Base-by-base conservation (phyloP, 2,888 invertebrate genomes). In the Harpagoxenus sublaevis region DNA sequence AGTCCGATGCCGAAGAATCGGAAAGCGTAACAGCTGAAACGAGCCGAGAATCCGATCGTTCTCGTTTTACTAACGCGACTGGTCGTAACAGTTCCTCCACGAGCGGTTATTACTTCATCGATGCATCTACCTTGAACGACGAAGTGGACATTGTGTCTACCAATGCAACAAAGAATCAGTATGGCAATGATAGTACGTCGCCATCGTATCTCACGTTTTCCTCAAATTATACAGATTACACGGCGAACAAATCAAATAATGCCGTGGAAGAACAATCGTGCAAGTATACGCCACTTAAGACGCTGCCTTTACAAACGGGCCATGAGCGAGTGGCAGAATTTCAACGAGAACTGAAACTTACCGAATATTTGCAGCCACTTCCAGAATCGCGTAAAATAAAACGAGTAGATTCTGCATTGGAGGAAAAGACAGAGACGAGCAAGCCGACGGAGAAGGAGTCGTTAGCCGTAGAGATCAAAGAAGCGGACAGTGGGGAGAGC, bases 71-170 rank as follows among this genome's bases (percentile, higher is more conserved):
- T 65, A 89, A 92, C 63, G 45, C 75, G n/a, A 78, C 74, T 31
- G 84, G 87, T 6, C 91, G 86, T 60, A 91, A 90, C 66, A 92
- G 89, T 90, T 92, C 89, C 84, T 94, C 91, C 93, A 95, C 92
- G 89, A 96, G 90, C 89, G 96, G 93, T 95, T 96, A 97, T 84
- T 98, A 97, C 93, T 98, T 98, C 91, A 98, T 98, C 89, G 97
- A 98, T 94, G 98, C 97, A 23, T 97, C 98, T 9, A 97, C 97
- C 92, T 95, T 98, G 87, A 96, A 96, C 35, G 98, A 98, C 93
- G 97, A 98, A 92, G 48, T 81, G 15, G 93, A 91, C 48, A 84
- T 90, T 42, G 84, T 88, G n/a, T 62, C 89, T 15, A 84, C 88
- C 4, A 88, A 83, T 18, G 42, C 84, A 62, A 70, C 75, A 10